Evolutionary conservation across 2,113 vertebrate genomes (phyloP).

Genomic region (Myrmecobius fasciatus): DNA sequence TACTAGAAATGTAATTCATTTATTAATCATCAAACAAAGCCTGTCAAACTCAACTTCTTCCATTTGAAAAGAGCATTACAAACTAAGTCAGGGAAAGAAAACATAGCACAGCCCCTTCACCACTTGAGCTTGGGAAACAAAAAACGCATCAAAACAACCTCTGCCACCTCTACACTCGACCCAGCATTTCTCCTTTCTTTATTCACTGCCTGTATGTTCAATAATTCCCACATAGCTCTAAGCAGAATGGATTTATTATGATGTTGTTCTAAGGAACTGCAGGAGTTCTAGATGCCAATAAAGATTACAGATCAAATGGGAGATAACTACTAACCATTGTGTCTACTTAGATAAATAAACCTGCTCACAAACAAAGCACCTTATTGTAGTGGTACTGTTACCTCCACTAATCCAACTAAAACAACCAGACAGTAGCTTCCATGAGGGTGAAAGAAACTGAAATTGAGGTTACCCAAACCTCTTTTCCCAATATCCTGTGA

Average conservation of each 20-base stretch:
- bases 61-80: constrained; percentile 52
- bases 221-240: constrained; percentile 64
- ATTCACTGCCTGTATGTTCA: constrained; percentile 47
- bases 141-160: constrained; percentile 59
- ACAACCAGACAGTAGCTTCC: constrained; percentile 66
- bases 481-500: constrained; percentile 45
- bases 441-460: constrained; percentile 34
- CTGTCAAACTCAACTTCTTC: constrained; percentile 54
- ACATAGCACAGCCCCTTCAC: constrained; percentile 19
- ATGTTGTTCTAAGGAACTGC: constrained; percentile 75
- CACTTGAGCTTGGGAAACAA: constrained; percentile 39
- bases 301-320: constrained; percentile 80
- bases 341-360: constrained; percentile 79
- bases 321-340: constrained; percentile 77
- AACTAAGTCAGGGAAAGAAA: constrained; percentile 33
- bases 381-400: constrained; percentile 78
- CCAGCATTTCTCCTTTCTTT: constrained; percentile 52
- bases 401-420: constrained; percentile 75
- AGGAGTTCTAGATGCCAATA: constrained; percentile 79
- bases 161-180: constrained; percentile 32
- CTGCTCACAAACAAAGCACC: constrained; percentile 80
- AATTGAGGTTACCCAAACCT: constrained; percentile 53
- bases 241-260: constrained; percentile 73
- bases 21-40: constrained; percentile 62
- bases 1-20: constrained; percentile 45